Evolutionary conservation across 2,113 vertebrate species (phyloP), one percentile per base, ranked within the genome.

Genomic region (Tinamus guttatus): DNA sequence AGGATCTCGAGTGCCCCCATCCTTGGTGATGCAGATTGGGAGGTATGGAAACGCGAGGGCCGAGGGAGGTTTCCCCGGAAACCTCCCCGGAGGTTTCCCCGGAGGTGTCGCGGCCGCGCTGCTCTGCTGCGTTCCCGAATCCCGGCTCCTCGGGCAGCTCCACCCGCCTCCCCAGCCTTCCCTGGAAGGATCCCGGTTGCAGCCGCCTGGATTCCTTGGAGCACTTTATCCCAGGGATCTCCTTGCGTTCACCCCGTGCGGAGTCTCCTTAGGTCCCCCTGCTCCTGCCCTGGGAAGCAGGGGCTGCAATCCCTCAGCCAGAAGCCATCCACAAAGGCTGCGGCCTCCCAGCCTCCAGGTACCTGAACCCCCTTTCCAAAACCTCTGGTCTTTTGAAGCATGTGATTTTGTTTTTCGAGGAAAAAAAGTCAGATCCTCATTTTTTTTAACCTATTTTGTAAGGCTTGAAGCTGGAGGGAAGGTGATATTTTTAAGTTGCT

Each of bases 401-500:
- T 47, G 43, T 67, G 80, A 41, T 77, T 94, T 93, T 84, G 64
- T 94, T 93, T 84, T 51, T 14, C 81, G 85, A 52, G 34, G 69
- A 92, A 94, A 75, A 87, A 30, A 67, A 56, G 65, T 81, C 84
- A 81, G 65, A 34, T 62, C 45, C 60, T 86, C 8, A 7, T 68
- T 81, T 79, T 81, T 81, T 49, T 81, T 49, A 19, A 60, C 60
- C 43, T 24, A 60, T 47, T 60, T 81, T 54, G 38, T 76, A 74
- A 34, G 52, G 4, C 75, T 41, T 60, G 77, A 47, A 88, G 88
- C 95, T 86, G 86, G 86, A 90, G 67, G 85, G 82, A 85, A 94
- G 74, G 69, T 87, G 89, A 93, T 96, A 89, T 92, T 94, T 94
- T 94, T 86, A 75, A 90, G 65, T 81, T 49, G 36, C 67, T 59